A percentile compares a stretch with the other conserved stretches of the same genome.
These are phyloP conservation scores for Aphis craccivora DNA, from an alignment of 1,140 invertebrate genomes.

Conservation along the genomic window DNA sequence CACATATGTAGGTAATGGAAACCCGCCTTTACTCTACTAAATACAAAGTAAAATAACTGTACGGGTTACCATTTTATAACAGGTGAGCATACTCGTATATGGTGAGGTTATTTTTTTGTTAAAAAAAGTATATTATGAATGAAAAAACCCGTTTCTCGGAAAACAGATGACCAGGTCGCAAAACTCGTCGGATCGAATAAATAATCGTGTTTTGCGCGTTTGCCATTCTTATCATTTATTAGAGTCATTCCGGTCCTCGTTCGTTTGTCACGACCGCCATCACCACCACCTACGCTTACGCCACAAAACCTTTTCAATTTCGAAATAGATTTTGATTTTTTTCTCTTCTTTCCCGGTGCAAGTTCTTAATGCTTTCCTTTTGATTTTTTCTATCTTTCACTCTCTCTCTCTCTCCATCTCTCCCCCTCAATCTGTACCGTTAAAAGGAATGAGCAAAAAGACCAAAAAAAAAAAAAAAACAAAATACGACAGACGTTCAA, in stretches of 20 bases:
- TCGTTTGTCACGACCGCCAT: neutral
- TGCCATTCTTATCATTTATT: neutral
- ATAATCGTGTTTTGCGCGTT: neutral
- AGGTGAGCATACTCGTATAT: neutral
- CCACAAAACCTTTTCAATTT: conserved; percentile 9
- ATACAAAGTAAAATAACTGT: neutral
- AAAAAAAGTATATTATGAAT: neutral
- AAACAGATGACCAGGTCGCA: neutral
- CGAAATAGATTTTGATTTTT: conserved; percentile 18
- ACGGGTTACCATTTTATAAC: neutral
- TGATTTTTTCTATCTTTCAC: neutral
- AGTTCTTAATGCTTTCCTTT: neutral
- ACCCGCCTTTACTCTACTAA: no score
- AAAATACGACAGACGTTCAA: neutral
- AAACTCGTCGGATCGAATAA: neutral
- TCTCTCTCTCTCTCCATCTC: neutral
- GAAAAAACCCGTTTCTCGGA: neutral
- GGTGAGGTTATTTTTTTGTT: neutral
- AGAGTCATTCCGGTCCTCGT: neutral
- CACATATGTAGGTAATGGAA: no score
- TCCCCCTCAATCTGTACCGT: no score
- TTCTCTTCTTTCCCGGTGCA: neutral
- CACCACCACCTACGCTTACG: neutral
- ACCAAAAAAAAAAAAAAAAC: neutral
- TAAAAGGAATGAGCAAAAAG: neutral